Percentiles rank a stretch among this genome's conserved stretches.
phyloP scores from a whole-genome alignment of 2,113 vertebrate genomes.

The Sterna hirundo region DNA sequence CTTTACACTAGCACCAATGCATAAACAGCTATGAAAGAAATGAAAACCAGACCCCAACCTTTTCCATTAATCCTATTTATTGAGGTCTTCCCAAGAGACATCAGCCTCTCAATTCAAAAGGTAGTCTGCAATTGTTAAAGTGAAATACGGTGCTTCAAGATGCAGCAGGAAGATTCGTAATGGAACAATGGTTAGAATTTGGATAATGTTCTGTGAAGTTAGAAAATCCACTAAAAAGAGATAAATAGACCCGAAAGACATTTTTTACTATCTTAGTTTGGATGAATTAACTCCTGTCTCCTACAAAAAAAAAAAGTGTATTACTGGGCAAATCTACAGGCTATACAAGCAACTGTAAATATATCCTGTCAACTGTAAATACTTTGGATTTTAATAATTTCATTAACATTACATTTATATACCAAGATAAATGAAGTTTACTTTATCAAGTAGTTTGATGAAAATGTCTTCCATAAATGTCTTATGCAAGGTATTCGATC shows the following conservation, averaged over 20 bases:
- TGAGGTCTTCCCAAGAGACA: not conserved
- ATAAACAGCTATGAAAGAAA: not conserved
- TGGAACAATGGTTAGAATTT: not conserved
- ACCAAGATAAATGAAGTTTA: constrained; percentile 54
- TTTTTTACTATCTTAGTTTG: not conserved
- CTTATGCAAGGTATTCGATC: constrained; percentile 76
- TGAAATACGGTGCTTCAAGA: not conserved
- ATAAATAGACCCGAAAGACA: not conserved
- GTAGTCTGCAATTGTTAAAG: not conserved
- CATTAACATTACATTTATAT: not conserved
- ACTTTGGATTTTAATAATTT: not conserved
- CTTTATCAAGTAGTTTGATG: constrained; percentile 84
- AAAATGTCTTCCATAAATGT: constrained; percentile 83
- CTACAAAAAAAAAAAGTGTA: accelerated
- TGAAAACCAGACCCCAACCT: not conserved
- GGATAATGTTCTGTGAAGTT: not conserved
- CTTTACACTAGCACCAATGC: not conserved
- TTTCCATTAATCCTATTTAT: not conserved
- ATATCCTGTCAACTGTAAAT: not conserved
- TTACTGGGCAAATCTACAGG: not conserved
- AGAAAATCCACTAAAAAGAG: not conserved
- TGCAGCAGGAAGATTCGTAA: not conserved
- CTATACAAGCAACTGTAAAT: not conserved
- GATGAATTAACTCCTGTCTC: not conserved
- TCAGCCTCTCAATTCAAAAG: not conserved